A percentile compares a stretch with the other conserved stretches of the same genome.
Evolutionary conservation across 2,888 invertebrate species (phyloP).

Genomic region (Drosophila prolongata): DNA sequence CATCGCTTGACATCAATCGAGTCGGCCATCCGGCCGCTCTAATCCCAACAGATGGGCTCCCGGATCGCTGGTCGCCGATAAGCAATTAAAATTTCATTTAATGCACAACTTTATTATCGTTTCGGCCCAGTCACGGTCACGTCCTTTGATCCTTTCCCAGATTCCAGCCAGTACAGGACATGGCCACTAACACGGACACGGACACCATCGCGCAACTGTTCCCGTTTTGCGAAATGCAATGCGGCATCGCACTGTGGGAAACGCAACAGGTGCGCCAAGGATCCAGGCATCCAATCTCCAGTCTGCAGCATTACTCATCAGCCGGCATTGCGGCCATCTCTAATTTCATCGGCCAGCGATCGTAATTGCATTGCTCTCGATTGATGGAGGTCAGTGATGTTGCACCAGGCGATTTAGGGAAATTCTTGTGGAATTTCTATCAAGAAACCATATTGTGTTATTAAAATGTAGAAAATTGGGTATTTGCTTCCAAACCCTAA

Average conservation of each 20-base stretch:
- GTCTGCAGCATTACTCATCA: slow-evolving; percentile 16
- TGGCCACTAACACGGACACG: no score
- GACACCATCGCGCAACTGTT: slow-evolving; percentile 29
- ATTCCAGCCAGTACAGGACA: no score
- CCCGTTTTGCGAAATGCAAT: slow-evolving; percentile 47
- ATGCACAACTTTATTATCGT: slow-evolving; percentile 76
- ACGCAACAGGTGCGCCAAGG: slow-evolving; percentile 77
- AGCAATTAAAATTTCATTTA: slow-evolving; percentile 75
- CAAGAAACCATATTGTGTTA: no score
- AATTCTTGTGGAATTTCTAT: neutral
- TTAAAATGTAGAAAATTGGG: no score
- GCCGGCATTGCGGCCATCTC: slow-evolving; percentile 37
- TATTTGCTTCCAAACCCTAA: no score
- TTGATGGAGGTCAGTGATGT: slow-evolving; percentile 44
- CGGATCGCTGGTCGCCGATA: slow-evolving; percentile 53
- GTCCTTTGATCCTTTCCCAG: slow-evolving; percentile 68
- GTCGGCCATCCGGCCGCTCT: slow-evolving; percentile 44
- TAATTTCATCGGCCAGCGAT: slow-evolving; percentile 62
- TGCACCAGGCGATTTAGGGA: neutral
- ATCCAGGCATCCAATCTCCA: slow-evolving; percentile 21
- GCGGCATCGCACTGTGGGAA: slow-evolving; percentile 68
- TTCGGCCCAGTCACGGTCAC: slow-evolving; percentile 63
- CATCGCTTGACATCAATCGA: slow-evolving; percentile 75
- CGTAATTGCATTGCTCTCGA: slow-evolving; percentile 53
- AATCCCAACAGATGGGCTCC: slow-evolving; percentile 67